Evolutionary conservation across 2,113 vertebrate genomes (phyloP).

Genomic region (Jaculus jaculus): DNA sequence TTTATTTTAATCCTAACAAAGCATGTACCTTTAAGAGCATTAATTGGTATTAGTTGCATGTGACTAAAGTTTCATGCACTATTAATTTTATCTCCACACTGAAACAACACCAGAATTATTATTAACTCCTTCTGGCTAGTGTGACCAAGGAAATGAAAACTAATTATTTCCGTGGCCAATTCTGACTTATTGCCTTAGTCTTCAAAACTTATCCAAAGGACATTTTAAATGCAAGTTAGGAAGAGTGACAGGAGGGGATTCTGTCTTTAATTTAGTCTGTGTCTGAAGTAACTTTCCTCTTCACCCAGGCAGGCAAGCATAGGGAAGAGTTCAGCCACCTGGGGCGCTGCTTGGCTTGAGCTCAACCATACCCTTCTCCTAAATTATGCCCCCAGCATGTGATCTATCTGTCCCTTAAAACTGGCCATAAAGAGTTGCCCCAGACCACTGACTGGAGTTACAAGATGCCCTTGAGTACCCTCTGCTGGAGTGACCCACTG

Average conservation of each 20-base stretch:
- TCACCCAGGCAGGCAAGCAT: too few species aligned
- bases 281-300: background rate
- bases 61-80: constrained; percentile 47
- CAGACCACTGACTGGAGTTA: too few species aligned
- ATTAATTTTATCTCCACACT: constrained; percentile 13
- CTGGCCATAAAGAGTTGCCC: too few species aligned
- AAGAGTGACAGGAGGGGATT: background rate
- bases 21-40: constrained; percentile 19
- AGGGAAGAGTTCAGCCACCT: too few species aligned
- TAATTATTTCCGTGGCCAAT: constrained; percentile 16
- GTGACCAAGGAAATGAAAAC: constrained; percentile 26
- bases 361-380: too few species aligned
- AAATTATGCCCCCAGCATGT: too few species aligned
- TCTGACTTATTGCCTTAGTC: constrained; percentile 37
- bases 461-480: too few species aligned
- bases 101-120: background rate
- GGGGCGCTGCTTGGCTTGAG: too few species aligned
- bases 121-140: constrained; percentile 11
- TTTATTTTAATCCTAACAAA: constrained; percentile 40
- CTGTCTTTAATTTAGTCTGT: constrained; percentile 32
- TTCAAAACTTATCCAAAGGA: constrained; percentile 16
- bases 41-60: constrained; percentile 50
- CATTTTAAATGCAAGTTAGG: background rate
- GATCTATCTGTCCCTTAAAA: too few species aligned
- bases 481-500: too few species aligned